Base-by-base conservation (phyloP, 1,140 invertebrate genomes). In the Brachionus plicatilis region DNA sequence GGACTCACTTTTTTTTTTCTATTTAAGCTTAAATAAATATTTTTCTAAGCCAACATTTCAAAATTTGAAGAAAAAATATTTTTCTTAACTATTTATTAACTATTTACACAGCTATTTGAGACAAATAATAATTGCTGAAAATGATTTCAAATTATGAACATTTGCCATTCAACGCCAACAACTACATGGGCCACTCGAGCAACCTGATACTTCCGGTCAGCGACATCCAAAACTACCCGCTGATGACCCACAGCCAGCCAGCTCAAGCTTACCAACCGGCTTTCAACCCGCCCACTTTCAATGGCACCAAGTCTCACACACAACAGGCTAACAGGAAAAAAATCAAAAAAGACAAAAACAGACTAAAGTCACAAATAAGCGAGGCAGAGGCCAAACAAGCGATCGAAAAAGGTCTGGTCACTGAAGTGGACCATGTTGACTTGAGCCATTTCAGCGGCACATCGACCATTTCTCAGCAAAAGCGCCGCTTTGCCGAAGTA, bases 381-480 rank as follows among this genome's bases (percentile, higher is more conserved):
- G 82, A 83, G 47, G n/a, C 45, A 17, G 82, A 83, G 12, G 82
- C 82, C 12, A 83, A 83, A 70, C 60, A 83, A 9, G 82, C 82
- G 1, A 83, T 83, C n/a, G 43, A 43, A 47, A 83, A 83, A 37
- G 82, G 82, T 17, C 14, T 83, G 27, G 82, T 83, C 17, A 83
- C 82, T 11, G 82, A 83, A 20, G 24, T 68, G 14, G 82, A 83
- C 24, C 60, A 83, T 70, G 60, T 83, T 20, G 82, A 83, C 37
- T 12, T 83, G 7, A 45, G 33, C n/a, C 20, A 72, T 37, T 83
- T 83, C 3, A 68, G 60, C 11, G 82, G 87, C 56, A 88, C 87
- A 9, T 87, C 88, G 33, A 89, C 88, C 0, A 76, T 88, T 29
- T 88, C 88, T 1, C 88, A 89, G 85, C 87, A 88, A 76, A 87